Base-by-base conservation (phyloP, 2,113 vertebrate genomes). In the Microtus oregoni region DNA sequence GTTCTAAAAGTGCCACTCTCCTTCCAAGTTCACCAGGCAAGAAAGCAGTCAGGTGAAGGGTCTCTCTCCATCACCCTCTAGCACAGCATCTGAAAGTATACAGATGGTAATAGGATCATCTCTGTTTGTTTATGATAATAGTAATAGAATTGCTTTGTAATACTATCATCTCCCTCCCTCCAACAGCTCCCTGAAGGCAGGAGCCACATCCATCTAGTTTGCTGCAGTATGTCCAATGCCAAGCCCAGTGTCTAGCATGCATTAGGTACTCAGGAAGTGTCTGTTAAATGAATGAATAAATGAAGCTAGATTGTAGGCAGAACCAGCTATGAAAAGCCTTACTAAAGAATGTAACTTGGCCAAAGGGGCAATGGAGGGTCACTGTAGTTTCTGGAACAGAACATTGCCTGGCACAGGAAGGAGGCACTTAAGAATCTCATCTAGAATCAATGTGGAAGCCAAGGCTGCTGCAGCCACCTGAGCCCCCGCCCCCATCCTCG, bases 271-370 rank as follows among this genome's bases (percentile, higher is more conserved):
- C 86, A 82, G 75, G 91, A 96, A 92, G 82, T 85, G n/a, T 67
- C 35, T 78, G 38, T 30, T 90, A 67, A 92, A 47, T 94, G 26
- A 73, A 83, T 83, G 83, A 92, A 82, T 76, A 79, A 90, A 95
- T 55, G 73, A 88, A 96, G 72, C 47, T 95, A 15, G 32, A 58
- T 83, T 81, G 65, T 50, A 94, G 65, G 38, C 44, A 95, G 24
- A 90, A 4, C 44, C 63, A 87, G 17, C 52, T 81, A 75, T 50
- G 79, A 92, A 88, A 78, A 83, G 52, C 20, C 47, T 95, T 94
- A 89, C 61, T 92, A 91, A 94, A 96, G 88, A 63, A 65, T 95
- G 93, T 70, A 68, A 92, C n/a, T 91, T 92, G 83, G 10, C 92
- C 41, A 17, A 93, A 73, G 78, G 26, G 61, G 35, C 61, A 82